Conservation (phyloP, 2,113 vertebrate genomes). For the Psilopsiagon aurifrons region DNA sequence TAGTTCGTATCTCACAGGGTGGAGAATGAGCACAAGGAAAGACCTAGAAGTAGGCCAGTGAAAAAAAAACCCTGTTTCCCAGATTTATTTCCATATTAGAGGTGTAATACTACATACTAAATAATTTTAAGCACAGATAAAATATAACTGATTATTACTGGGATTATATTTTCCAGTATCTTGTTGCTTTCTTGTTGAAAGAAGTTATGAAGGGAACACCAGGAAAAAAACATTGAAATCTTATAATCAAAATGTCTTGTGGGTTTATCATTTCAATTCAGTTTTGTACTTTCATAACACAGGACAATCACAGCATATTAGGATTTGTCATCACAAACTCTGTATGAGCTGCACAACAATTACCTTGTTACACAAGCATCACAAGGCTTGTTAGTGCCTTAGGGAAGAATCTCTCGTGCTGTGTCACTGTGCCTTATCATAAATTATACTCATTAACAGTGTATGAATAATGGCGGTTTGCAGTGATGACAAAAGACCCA, state of each 20-base stretch:
- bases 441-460: background rate
- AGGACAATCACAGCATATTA: background rate
- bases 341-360: background rate
- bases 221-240: background rate
- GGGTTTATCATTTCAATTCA: background rate
- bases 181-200: background rate
- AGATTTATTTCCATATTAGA: background rate
- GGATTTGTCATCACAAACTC: background rate
- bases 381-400: background rate
- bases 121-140: background rate
- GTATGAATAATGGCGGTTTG: background rate
- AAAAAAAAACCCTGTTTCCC: accelerated
- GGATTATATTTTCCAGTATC: background rate
- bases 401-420: background rate
- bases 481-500: background rate
- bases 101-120: accelerated
- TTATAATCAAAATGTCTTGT: background rate
- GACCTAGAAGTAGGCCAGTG: background rate
- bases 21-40: background rate
- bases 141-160: background rate
- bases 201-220: background rate
- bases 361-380: background rate
- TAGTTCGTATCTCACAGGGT: background rate
- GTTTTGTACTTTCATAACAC: background rate
- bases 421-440: background rate